Conservation (phyloP, 2,113 vertebrate genomes). For the Tragelaphus strepsiceros region DNA sequence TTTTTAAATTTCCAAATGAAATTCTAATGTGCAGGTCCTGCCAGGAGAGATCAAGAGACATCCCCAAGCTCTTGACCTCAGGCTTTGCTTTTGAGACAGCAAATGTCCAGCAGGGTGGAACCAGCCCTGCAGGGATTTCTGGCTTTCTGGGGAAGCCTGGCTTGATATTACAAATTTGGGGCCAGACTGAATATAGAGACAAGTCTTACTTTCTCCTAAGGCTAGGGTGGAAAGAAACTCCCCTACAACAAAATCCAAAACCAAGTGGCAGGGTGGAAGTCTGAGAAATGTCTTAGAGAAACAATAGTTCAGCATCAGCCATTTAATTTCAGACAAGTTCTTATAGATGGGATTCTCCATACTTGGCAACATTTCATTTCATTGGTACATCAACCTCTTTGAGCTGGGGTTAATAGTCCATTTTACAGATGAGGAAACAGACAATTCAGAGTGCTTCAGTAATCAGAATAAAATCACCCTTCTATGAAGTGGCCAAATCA, state of each 20-base stretch:
- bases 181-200: neutral
- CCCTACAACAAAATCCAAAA: neutral
- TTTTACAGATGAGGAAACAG: constrained; percentile 37
- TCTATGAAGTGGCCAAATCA: neutral
- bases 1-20: neutral
- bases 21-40: neutral
- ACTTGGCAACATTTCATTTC: neutral
- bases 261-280: neutral
- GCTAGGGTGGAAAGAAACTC: neutral
- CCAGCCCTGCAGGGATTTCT: neutral
- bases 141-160: neutral
- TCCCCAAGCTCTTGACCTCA: neutral
- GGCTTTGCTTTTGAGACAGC: neutral
- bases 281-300: neutral
- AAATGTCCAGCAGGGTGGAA: neutral
- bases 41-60: neutral
- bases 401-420: neutral
- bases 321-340: neutral
- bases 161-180: neutral
- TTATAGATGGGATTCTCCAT: neutral
- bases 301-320: neutral
- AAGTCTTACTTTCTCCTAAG: neutral
- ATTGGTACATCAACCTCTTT: neutral
- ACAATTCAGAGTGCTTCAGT: neutral
- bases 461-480: neutral